phyloP scores from a whole-genome alignment of 2,113 vertebrate species.

The Laticauda laticaudata region DNA sequence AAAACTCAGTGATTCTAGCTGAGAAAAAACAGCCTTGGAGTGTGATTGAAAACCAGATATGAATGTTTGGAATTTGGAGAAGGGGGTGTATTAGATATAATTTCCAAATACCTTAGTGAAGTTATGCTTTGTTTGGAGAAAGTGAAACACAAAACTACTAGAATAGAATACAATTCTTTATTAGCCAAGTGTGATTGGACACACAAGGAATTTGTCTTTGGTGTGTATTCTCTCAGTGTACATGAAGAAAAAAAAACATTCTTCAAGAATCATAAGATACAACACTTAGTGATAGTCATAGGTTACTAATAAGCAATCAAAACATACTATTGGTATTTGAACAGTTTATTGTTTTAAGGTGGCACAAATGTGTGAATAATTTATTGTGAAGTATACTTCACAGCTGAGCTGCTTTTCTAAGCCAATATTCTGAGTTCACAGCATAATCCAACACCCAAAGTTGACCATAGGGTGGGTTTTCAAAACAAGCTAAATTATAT shows the following conservation, averaged over 20 bases:
- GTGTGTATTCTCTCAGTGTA: too few relatives aligned
- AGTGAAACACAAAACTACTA: not conserved
- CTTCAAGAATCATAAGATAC: too few relatives aligned
- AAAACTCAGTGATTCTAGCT: not conserved
- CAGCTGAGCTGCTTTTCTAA: not conserved
- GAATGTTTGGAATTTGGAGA: not conserved
- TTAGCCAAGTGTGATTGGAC: too few relatives aligned
- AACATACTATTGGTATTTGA: not conserved
- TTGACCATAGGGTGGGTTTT: not conserved
- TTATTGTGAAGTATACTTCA: not conserved
- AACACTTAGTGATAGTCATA: too few relatives aligned
- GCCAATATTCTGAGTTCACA: not conserved
- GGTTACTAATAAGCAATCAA: too few relatives aligned
- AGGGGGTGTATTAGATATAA: not conserved
- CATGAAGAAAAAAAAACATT: too few relatives aligned
- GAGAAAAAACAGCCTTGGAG: too few relatives aligned
- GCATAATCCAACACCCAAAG: not conserved
- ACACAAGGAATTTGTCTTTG: too few relatives aligned
- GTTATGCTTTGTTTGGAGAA: not conserved
- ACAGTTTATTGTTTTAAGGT: not conserved
- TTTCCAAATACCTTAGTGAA: not conserved
- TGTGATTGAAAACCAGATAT: not conserved
- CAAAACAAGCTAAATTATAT: not conserved
- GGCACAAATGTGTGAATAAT: not conserved
- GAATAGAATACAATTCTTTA: too few relatives aligned